Evolutionary conservation across 2,797 vertebrate genomes (phyloP).

Genomic region (Cygnus olor): DNA sequence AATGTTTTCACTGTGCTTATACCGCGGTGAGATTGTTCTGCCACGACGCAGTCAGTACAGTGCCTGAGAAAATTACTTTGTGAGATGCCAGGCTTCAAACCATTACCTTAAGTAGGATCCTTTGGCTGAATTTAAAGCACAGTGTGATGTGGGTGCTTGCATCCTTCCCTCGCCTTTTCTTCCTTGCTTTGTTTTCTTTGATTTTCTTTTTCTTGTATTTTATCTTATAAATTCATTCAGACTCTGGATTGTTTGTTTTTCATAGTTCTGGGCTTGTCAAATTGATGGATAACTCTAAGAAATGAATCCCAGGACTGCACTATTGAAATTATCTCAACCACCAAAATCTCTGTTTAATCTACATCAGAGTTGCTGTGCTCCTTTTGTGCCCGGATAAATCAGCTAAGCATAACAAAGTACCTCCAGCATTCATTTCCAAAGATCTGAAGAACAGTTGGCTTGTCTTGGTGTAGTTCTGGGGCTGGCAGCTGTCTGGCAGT

Average conservation of each 20-base stretch:
- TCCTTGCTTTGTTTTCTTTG: neutral
- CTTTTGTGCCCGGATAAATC: conserved; percentile 66
- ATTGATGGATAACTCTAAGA: conserved; percentile 46
- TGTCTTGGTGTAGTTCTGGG: neutral
- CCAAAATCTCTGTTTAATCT: conserved; percentile 68
- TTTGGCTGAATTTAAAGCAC: conserved; percentile 30
- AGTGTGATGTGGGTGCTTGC: neutral
- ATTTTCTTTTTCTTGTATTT: neutral
- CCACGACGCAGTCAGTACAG: neutral
- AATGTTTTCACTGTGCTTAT: conserved; percentile 58
- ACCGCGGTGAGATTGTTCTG: conserved; percentile 56
- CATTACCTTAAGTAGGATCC: conserved; percentile 39
- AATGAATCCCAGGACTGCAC: conserved; percentile 32
- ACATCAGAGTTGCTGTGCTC: conserved; percentile 19
- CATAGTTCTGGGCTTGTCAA: neutral
- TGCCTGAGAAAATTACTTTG: conserved; percentile 60
- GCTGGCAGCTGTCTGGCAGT: conserved; percentile 54
- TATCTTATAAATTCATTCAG: neutral
- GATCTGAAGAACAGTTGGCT: conserved; percentile 37
- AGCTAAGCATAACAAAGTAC: conserved; percentile 52
- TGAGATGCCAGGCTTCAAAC: conserved; percentile 13
- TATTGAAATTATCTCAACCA: conserved; percentile 60
- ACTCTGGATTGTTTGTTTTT: conserved; percentile 5
- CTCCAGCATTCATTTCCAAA: conserved; percentile 49
- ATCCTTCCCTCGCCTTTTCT: neutral